Evolutionary conservation across 1,140 invertebrate species (phyloP).

Genomic region (Cyphomyrmex costatus): DNA sequence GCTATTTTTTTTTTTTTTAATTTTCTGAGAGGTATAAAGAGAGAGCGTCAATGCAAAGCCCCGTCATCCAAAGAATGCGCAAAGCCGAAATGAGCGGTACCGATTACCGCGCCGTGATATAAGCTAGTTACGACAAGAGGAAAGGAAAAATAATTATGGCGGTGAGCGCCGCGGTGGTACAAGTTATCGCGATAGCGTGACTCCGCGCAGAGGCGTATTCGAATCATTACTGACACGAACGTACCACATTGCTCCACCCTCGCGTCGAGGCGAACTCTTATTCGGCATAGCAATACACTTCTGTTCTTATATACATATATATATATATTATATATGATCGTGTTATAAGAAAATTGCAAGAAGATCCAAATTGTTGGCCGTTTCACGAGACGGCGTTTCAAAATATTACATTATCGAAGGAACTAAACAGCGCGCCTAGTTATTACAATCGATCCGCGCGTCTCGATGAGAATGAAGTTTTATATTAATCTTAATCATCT

Average conservation of each 20-base stretch:
- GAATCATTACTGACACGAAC: conserved; percentile 79
- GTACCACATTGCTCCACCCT: conserved; percentile 64
- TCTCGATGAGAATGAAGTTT: conserved; percentile 33
- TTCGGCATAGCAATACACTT: neutral
- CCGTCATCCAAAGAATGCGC: conserved; percentile 47
- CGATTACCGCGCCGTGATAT: conserved; percentile 34
- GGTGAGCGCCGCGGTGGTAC: conserved; percentile 25
- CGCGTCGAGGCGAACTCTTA: neutral
- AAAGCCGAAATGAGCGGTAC: conserved; percentile 30
- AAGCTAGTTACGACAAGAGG: conserved; percentile 53
- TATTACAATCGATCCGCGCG: neutral
- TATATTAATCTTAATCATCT: no score
- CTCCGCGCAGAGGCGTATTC: conserved; percentile 50
- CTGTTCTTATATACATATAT: neutral
- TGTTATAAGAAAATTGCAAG: conserved; percentile 57
- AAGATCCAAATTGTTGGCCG: conserved; percentile 24
- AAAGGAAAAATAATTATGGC: conserved; percentile 73
- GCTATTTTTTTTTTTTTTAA: no score
- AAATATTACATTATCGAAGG: conserved; percentile 61
- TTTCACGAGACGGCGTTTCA: neutral
- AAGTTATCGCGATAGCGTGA: conserved; percentile 76
- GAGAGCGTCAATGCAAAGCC: neutral
- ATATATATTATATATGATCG: neutral
- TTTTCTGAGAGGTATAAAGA: conserved; percentile 22
- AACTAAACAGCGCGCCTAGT: neutral